phyloP scores from a whole-genome alignment of 2,113 vertebrate species.

The Gracilinanus agilis region DNA sequence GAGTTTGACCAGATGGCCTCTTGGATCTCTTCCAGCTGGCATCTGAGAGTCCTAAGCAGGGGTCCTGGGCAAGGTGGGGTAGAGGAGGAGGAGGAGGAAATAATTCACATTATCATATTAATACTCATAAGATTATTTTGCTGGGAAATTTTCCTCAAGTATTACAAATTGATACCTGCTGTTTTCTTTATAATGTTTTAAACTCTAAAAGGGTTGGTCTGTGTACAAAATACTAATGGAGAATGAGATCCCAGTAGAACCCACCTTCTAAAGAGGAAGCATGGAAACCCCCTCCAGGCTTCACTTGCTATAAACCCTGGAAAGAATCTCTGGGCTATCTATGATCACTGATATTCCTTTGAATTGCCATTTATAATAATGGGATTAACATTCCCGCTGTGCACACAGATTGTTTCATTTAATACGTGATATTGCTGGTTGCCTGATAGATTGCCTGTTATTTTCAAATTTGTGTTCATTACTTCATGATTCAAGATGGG shows the following conservation, averaged over 20 bases:
- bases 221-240: not conserved
- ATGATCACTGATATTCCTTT: not conserved
- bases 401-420: slow-evolving; percentile 5
- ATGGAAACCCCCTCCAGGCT: not conserved
- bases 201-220: not conserved
- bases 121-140: not conserved
- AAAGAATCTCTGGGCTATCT: not conserved
- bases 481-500: not conserved
- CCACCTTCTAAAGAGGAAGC: not conserved
- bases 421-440: not conserved
- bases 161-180: not conserved
- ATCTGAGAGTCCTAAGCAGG: not conserved
- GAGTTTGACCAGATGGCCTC: not conserved
- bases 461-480: not conserved
- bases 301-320: not conserved
- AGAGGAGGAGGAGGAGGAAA: not conserved
- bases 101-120: not conserved
- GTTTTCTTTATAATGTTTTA: not conserved
- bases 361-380: slow-evolving; percentile 3
- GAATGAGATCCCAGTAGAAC: not conserved
- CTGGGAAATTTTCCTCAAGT: not conserved
- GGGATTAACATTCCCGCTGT: not conserved
- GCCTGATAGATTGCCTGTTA: not conserved
- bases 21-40: not conserved
- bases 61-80: not conserved